Evolutionary conservation across 2,113 vertebrate species (phyloP), one percentile per base, ranked within the genome.

Genomic region (Serilophus lunatus): DNA sequence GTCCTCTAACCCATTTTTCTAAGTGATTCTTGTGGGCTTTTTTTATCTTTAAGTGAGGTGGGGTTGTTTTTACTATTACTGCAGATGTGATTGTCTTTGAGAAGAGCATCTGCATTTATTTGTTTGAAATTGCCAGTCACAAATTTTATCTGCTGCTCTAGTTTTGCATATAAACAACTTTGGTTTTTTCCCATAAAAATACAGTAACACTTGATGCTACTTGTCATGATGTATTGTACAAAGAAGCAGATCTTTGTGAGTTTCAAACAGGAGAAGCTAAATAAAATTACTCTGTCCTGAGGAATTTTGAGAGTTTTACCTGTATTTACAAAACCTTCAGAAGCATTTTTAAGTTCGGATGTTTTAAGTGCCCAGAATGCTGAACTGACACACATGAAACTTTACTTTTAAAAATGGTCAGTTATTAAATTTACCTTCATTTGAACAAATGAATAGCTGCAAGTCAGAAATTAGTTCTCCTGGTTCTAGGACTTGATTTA

Each of bases 121-220:
- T 77, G 88, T 86, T 78, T 63, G 25, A 76, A 93, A 93, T 81
- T 68, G 20, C 85, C 75, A 86, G 78, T 84, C 33, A 24, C 49
- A 82, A 89, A 89, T 92, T 96, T 95, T 90, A 83, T 83, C 50
- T 95, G 68, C 53, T 15, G 22, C 72, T 89, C 25, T 25, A 61
- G 50, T 81, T 96, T 93, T 94, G 51, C 90, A 91, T 96, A 86
- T 90, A 92, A 95, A 87, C 47, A 61, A 36, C 56, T 38, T 45
- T 13, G 3, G 10, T 36, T 35, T 88, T 56, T 76, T 75, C n/a
- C 60, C 42, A 35, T 66, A 59, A 76, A 47, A 75, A 35, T 74
- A 76, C 45, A 63, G 7, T 65, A 68, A 57, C 16, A 18, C 4
- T 5, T 33, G 18, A 91, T 95, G n/a, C 26, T 59, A 20, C 47